Base-by-base conservation (phyloP, 2,113 vertebrate genomes). In the Catagonus wagneri region DNA sequence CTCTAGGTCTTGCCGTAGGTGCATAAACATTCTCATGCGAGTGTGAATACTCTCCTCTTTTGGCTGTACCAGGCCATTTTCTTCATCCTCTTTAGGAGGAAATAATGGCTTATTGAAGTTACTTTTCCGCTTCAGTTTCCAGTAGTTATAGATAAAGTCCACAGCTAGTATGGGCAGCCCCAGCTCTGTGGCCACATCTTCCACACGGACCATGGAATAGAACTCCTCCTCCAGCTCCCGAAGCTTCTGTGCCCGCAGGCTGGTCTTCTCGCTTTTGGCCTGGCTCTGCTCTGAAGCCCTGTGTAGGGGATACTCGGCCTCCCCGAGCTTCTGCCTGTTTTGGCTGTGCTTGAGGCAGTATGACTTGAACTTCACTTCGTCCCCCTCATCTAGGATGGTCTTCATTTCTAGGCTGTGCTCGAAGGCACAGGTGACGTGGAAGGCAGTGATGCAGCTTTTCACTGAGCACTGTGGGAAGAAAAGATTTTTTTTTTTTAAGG, bases 391-490 rank as follows among this genome's bases (percentile, higher is more conserved):
- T 96, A 99, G 98, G 98, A 99, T 99, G 89, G 99, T 99, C 98
- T 99, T 99, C 99, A 99, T 99, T 98, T 99, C 99, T 89, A 99
- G 98, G 97, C 96, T 99, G 98, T 99, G 99, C 98, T 99, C 99
- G 92, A 99, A 99, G 98, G 99, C 99, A 97, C 99, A 99, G n/a
- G 99, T 99, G 98, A 99, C 99, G n/a, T 99, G 99, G 98, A 99
- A 99, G 88, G 99, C 99, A 93, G 99, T 99, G 94, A 99, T 99
- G 98, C 99, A 99, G 98, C 99, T 99, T 98, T 99, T 99, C 84
- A 99, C 99, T 0, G 99, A 99, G 98, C 99, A 99, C 99, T 99
- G 96, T 2, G 92, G 93, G 56, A 85, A 94, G 63, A 91, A 90
- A 97, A 83, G 89, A 96, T 93, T n/a, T n/a, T n/a, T n/a, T n/a